These are phyloP conservation scores for Minunthozetes semirufus DNA, from an alignment of 2,888 invertebrate species.

Conservation along the genomic window DNA sequence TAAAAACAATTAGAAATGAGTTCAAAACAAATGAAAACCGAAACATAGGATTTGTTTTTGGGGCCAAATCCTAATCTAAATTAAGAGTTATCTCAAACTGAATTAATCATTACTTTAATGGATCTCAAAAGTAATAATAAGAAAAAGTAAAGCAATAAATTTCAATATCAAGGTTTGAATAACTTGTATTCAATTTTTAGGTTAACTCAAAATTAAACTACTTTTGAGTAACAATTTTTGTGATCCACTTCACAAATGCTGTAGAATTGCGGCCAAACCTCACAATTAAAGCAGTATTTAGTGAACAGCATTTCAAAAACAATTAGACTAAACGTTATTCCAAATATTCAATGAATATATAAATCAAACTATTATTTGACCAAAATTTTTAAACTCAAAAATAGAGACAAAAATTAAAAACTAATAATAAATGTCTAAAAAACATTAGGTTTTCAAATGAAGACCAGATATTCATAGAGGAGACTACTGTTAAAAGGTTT, in stretches of 20 bases:
- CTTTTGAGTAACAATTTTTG: neutral
- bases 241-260: neutral
- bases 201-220: constrained; percentile 3
- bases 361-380: too few relatives aligned
- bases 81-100: neutral
- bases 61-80: neutral
- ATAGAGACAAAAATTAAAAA: too few relatives aligned
- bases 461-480: too few relatives aligned
- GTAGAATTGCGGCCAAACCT: neutral
- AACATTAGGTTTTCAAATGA: too few relatives aligned
- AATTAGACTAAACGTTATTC: too few relatives aligned
- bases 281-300: neutral
- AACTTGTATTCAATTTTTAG: constrained; percentile 6
- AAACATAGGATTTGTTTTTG: neutral
- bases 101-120: neutral
- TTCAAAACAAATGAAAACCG: neutral
- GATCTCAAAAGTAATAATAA: neutral
- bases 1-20: neutral
- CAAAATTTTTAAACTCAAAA: too few relatives aligned
- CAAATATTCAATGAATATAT: too few relatives aligned
- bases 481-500: too few relatives aligned
- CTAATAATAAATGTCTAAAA: too few relatives aligned
- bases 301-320: too few relatives aligned
- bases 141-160: constrained; percentile 15
- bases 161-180: constrained; percentile 9